A percentile compares a stretch with the other conserved stretches of the same genome.
These are phyloP conservation scores for Pogona vitticeps DNA, from an alignment of 2,113 vertebrate species.

Conservation along the genomic window DNA sequence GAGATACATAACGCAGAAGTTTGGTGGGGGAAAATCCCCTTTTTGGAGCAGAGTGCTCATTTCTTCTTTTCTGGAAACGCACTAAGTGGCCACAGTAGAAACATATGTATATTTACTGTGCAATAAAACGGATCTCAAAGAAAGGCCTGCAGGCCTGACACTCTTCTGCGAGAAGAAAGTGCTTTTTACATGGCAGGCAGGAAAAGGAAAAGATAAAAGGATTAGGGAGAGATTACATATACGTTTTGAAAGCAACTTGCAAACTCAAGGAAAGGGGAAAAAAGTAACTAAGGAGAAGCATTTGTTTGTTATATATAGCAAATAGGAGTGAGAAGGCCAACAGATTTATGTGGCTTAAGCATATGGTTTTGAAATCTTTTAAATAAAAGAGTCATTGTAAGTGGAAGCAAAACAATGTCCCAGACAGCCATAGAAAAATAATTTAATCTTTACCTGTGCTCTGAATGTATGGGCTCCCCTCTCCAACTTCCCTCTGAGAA, in stretches of 20 bases:
- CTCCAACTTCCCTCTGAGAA: slow-evolving; percentile 17
- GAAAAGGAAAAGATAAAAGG: slow-evolving; percentile 20
- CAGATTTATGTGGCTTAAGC: slow-evolving; percentile 21
- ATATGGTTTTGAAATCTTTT: slow-evolving; percentile 37
- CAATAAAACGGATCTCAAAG: background rate
- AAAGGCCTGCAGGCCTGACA: background rate
- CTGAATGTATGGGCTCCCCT: background rate
- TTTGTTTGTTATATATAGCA: slow-evolving; percentile 44
- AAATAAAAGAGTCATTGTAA: slow-evolving; percentile 36
- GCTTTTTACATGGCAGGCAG: slow-evolving; percentile 4
- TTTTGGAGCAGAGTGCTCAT: too few species aligned
- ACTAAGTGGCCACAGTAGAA: background rate
- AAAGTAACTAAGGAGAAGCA: slow-evolving; percentile 10
- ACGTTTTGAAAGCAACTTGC: background rate
- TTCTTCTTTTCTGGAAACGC: too few species aligned
- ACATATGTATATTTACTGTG: background rate
- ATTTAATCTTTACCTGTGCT: slow-evolving; percentile 52
- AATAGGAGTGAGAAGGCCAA: slow-evolving; percentile 41
- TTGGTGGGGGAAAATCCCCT: too few species aligned
- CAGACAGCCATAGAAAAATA: slow-evolving; percentile 37
- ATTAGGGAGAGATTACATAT: slow-evolving; percentile 4
- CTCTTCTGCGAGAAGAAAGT: background rate
- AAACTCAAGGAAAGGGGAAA: background rate
- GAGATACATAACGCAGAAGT: too few species aligned
- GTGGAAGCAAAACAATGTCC: slow-evolving; percentile 44